Conservation (phyloP, 2,888 invertebrate species). For the Notodonta ziczac region DNA sequence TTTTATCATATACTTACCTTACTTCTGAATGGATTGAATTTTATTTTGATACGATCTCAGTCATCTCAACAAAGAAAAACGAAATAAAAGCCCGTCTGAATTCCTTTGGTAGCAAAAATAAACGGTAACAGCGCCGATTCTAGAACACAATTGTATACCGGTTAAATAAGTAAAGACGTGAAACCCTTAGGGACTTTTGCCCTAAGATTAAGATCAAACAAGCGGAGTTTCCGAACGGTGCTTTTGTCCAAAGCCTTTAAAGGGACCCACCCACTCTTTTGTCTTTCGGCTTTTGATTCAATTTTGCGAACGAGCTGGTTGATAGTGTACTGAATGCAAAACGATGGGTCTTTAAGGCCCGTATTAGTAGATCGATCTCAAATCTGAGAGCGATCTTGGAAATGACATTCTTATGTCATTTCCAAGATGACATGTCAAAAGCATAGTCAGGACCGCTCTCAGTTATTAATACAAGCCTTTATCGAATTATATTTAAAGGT, state of each 20-base stretch:
- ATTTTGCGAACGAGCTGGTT: background rate
- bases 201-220: slow-evolving; percentile 12
- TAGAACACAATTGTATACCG: background rate
- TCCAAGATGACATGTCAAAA: too few relatives aligned
- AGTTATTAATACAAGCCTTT: too few relatives aligned
- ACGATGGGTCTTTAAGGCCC: too few relatives aligned
- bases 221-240: background rate
- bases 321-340: too few relatives aligned
- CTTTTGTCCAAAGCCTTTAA: background rate
- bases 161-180: background rate
- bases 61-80: background rate
- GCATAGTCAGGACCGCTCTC: too few relatives aligned
- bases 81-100: background rate
- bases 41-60: too few relatives aligned
- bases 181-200: slow-evolving; percentile 2
- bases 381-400: too few relatives aligned
- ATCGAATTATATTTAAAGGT: too few relatives aligned
- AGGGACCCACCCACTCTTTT: background rate
- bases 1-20: too few relatives aligned
- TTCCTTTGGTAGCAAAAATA: background rate
- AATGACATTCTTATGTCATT: too few relatives aligned
- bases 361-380: too few relatives aligned
- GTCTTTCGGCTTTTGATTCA: slow-evolving; percentile 1
- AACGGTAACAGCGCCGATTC: background rate
- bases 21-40: too few relatives aligned